Evolutionary conservation across 2,888 invertebrate species (phyloP).

Genomic region (Sinohyriopsis cumingii): DNA sequence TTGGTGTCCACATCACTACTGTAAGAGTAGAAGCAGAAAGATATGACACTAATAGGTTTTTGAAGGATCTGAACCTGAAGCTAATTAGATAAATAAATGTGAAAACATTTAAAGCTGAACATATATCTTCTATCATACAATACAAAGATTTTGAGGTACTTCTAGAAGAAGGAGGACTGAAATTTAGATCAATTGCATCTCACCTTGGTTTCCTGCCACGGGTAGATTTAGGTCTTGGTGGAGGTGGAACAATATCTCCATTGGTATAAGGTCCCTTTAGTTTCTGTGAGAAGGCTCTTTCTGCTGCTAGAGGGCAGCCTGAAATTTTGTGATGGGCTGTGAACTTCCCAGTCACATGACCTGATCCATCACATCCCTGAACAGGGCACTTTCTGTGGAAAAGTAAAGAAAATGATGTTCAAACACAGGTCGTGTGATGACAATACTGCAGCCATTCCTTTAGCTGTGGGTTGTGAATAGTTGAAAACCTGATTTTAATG

Average conservation of each 20-base stretch:
- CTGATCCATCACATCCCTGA: slow-evolving; percentile 95
- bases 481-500: too few relatives aligned
- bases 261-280: slow-evolving; percentile 5
- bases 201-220: slow-evolving; percentile 47
- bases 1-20: too few relatives aligned
- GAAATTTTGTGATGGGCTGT: slow-evolving; percentile 90
- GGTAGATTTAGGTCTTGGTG: slow-evolving; percentile 19
- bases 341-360: slow-evolving; percentile 97
- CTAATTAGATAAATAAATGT: too few relatives aligned
- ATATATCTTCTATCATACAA: too few relatives aligned
- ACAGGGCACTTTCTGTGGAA: slow-evolving; percentile 86
- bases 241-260: neutral
- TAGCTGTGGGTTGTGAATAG: too few relatives aligned
- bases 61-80: too few relatives aligned
- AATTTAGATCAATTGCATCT: neutral
- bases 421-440: neutral
- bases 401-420: neutral
- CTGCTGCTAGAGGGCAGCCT: slow-evolving; percentile 63
- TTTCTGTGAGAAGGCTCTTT: neutral
- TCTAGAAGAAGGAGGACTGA: too few relatives aligned
- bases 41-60: too few relatives aligned
- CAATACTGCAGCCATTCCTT: too few relatives aligned
- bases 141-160: too few relatives aligned
- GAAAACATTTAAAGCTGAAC: too few relatives aligned
- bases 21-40: too few relatives aligned